These are phyloP conservation scores for Gymnocypris eckloni DNA, from an alignment of 2,797 vertebrate genomes.

Conservation along the genomic window DNA sequence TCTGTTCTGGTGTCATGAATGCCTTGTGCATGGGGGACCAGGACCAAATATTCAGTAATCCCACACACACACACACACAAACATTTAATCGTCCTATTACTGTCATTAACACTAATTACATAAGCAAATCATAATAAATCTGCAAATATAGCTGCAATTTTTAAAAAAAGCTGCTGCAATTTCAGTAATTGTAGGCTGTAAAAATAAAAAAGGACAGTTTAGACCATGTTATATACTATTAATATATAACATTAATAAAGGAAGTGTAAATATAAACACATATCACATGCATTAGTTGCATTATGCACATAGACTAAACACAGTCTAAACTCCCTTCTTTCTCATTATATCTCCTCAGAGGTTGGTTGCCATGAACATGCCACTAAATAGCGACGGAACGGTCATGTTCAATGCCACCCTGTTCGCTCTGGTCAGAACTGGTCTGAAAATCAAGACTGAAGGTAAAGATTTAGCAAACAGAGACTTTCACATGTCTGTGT, in stretches of 20 bases:
- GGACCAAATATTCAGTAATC: neutral
- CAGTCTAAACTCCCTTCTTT: neutral
- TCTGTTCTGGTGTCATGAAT: too few species aligned
- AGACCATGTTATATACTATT: neutral
- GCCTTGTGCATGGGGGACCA: too few species aligned
- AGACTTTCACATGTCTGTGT: neutral
- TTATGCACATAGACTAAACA: neutral
- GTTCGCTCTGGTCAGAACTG: conserved; percentile 96
- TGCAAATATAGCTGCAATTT: neutral
- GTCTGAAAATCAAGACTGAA: conserved; percentile 98
- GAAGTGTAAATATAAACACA: neutral
- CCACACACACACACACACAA: too few species aligned
- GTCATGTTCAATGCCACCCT: conserved; percentile 99
- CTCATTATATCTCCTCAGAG: conserved; percentile 73
- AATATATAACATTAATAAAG: neutral
- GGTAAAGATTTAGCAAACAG: conserved; percentile 70
- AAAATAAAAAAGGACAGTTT: neutral
- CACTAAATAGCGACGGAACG: conserved; percentile 93
- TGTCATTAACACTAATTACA: too few species aligned
- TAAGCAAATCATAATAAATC: too few species aligned
- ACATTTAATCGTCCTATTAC: too few species aligned
- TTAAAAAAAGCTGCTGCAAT: neutral
- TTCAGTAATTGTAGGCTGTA: neutral
- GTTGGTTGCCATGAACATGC: conserved; percentile 99
- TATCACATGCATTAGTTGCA: neutral